Conservation (phyloP, 1,140 invertebrate species). For the Probaryconus sp. region DNA sequence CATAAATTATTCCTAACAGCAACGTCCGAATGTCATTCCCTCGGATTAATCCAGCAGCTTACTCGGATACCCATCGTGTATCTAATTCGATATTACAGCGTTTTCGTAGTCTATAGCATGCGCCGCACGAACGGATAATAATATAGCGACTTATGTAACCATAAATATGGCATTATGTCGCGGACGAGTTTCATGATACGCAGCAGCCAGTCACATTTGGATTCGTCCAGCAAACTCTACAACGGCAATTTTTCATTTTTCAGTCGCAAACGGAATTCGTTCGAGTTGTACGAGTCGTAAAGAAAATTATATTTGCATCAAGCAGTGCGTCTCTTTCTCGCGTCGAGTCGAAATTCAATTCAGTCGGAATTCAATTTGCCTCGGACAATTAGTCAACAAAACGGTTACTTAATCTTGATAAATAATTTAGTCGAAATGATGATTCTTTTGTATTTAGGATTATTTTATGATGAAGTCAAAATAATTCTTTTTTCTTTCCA, state of each 20-base stretch:
- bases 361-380: no score
- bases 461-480: no score
- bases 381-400: no score
- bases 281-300: neutral
- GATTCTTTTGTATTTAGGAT: conserved; percentile 1
- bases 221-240: conserved; percentile 17
- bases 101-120: conserved; percentile 35
- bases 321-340: no score
- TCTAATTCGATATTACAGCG: conserved; percentile 59
- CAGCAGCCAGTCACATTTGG: conserved; percentile 29
- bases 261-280: conserved; percentile 26
- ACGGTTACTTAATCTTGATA: no score
- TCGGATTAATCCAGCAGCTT: conserved; percentile 53
- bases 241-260: conserved; percentile 23
- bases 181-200: conserved; percentile 9
- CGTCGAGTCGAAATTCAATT: no score
- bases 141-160: conserved; percentile 50
- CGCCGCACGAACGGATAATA: conserved; percentile 50
- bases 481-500: no score
- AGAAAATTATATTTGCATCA: no score
- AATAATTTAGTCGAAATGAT: no score
- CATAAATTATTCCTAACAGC: conserved; percentile 45
- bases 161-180: conserved; percentile 55
- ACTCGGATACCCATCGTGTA: conserved; percentile 53
- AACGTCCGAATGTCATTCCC: conserved; percentile 39